Evolutionary conservation across 2,113 vertebrate genomes (phyloP).

Genomic region (Enhydra lutris): DNA sequence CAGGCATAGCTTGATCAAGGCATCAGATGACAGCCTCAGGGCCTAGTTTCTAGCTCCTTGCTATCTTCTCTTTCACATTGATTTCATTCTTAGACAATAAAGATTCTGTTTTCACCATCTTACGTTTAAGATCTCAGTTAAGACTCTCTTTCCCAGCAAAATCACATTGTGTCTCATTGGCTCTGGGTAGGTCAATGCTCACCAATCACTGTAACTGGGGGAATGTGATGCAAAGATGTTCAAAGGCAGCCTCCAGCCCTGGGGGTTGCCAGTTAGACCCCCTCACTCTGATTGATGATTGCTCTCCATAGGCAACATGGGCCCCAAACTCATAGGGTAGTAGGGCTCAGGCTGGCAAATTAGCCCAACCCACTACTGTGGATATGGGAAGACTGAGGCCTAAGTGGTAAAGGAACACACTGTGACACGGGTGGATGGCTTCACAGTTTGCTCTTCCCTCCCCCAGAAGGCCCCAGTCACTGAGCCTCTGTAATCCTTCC

Average conservation of each 20-base stretch:
- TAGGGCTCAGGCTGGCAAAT: background rate
- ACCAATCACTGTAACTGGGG: background rate
- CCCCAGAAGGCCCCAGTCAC: background rate
- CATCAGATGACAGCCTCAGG: background rate
- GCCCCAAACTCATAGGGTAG: background rate
- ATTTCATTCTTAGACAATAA: background rate
- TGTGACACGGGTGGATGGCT: background rate
- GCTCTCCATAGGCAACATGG: background rate
- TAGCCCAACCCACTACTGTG: background rate
- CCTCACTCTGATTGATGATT: background rate
- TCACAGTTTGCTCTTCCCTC: background rate
- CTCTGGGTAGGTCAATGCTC: background rate
- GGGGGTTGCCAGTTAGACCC: background rate
- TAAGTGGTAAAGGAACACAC: background rate
- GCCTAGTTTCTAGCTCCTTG: background rate
- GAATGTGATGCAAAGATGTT: background rate
- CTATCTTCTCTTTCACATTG: background rate
- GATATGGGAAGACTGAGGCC: background rate
- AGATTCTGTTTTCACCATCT: background rate
- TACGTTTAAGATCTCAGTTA: background rate
- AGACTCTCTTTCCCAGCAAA: background rate
- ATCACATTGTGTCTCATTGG: background rate
- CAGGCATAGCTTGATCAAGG: background rate
- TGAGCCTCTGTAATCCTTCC: rapidly evolving
- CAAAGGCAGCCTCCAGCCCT: background rate